A percentile compares a stretch with the other conserved stretches of the same genome.
Evolutionary conservation across 1,140 invertebrate species (phyloP).

Genomic region (Manduca sexta): DNA sequence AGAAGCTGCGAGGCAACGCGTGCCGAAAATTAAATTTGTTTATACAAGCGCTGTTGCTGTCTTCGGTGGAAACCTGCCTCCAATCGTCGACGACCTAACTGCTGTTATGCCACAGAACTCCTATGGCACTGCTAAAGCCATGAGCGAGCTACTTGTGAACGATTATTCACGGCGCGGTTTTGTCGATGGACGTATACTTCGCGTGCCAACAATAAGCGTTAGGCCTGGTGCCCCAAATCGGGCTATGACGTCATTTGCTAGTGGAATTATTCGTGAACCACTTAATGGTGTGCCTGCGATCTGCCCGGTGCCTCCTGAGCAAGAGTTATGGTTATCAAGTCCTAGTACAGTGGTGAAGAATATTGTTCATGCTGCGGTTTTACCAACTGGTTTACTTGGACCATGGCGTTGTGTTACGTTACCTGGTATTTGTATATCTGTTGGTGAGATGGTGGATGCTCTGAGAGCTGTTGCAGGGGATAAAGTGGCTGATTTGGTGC

Average conservation of each 20-base stretch:
- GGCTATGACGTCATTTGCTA: slow-evolving; percentile 54
- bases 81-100: slow-evolving; percentile 31
- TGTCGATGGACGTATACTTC: slow-evolving; percentile 36
- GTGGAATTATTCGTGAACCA: slow-evolving; percentile 54
- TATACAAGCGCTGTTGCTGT: slow-evolving; percentile 48
- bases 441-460: slow-evolving; percentile 9
- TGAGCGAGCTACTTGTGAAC: slow-evolving; percentile 50
- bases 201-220: slow-evolving; percentile 52
- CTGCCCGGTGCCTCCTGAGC: slow-evolving; percentile 35
- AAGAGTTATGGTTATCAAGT: slow-evolving; percentile 42
- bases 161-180: slow-evolving; percentile 50
- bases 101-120: slow-evolving; percentile 47
- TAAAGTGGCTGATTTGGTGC: slow-evolving; percentile 7
- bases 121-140: slow-evolving; percentile 51
- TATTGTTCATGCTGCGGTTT: slow-evolving; percentile 11
- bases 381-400: slow-evolving; percentile 5
- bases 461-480: slow-evolving; percentile 10
- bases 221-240: slow-evolving; percentile 40
- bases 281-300: slow-evolving; percentile 29
- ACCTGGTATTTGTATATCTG: slow-evolving; percentile 10
- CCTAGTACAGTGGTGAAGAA: slow-evolving; percentile 21
- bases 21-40: slow-evolving; percentile 33
- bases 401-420: slow-evolving; percentile 10
- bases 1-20: slow-evolving; percentile 30
- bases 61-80: slow-evolving; percentile 46